Base-by-base conservation (phyloP, 2,113 vertebrate species). In the Stercorarius parasiticus region DNA sequence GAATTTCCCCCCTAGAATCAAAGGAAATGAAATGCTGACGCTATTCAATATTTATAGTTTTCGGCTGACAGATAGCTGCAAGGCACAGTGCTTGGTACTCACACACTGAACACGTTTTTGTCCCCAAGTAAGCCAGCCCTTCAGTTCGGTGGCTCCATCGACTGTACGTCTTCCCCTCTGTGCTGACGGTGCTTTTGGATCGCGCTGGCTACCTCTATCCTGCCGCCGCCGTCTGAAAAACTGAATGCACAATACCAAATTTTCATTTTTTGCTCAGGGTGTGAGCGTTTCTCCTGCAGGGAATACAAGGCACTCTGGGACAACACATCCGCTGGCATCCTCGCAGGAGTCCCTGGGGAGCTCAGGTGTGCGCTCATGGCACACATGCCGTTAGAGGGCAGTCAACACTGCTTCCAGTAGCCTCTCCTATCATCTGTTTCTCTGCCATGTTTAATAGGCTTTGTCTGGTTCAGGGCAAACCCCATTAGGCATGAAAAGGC, bases 391-490 rank as follows among this genome's bases (percentile, higher is more conserved):
- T 86, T 82, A 96, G 97, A 97, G 98, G 97, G 97, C 97, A 98
- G 85, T 93, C 95, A 97, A 26, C 70, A 3, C 97, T 95, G 96
- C 97, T 93, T 66, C 67, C 96, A 91, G 49, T 15, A 92, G 79
- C 94, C 90, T 86, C 62, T 80, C 66, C 13, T 25, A 91, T 94
- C 83, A 85, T 40, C 85, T 27, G 73, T 89, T 91, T 58, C 87
- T 64, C 86, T 92, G 94, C 92, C 82, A 27, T 88, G 82, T 95
- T 91, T 97, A 93, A 97, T 93, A 97, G 97, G 96, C 97, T 97
- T 94, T 96, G 95, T 96, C 94, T 89, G 97, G 96, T 96, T 77
- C 97, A 97, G 97, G 97, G 96, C 97, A 97, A 98, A 97, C 79
- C 94, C 97, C 88, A 95, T 94, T 97, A 96, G 97, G 96, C 95